Conservation (phyloP, 2,113 vertebrate species). For the Mus spicilegus region DNA sequence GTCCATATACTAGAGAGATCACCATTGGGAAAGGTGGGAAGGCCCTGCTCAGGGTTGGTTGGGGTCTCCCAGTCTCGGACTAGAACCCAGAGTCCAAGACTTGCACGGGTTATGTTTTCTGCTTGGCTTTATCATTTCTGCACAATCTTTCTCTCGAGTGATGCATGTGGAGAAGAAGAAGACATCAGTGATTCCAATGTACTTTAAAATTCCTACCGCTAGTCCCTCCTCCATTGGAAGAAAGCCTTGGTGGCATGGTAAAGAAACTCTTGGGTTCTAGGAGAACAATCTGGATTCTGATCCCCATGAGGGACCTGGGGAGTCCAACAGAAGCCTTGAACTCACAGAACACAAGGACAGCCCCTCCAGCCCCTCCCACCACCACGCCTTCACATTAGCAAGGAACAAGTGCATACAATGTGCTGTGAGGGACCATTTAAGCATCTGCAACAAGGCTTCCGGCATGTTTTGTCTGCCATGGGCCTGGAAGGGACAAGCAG, state of each 20-base stretch:
- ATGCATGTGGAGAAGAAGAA: not conserved
- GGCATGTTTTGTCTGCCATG: not conserved
- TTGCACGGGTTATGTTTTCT: not conserved
- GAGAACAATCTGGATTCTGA: not conserved
- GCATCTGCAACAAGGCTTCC: not conserved
- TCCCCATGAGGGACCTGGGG: not conserved
- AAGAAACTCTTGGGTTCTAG: not conserved
- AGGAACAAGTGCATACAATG: not conserved
- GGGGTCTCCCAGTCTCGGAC: not conserved
- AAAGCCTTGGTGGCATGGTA: not conserved
- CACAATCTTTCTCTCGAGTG: not conserved
- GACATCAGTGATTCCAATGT: slow-evolving; percentile 9
- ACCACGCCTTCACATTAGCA: not conserved
- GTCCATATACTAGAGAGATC: not conserved
- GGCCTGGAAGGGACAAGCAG: not conserved
- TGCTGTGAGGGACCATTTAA: not conserved
- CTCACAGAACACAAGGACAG: not conserved
- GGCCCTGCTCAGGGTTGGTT: not conserved
- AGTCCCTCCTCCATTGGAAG: slow-evolving; percentile 35
- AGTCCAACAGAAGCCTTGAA: not conserved
- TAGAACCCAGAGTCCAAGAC: not conserved
- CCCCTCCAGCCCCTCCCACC: too few relatives aligned
- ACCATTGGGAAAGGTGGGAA: not conserved
- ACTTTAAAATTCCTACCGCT: not conserved
- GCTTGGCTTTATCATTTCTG: not conserved